Percentiles rank a stretch among this genome's conserved stretches.
Conservation (phyloP, 2,888 invertebrate species). For the Zonitis immaculata region DNA sequence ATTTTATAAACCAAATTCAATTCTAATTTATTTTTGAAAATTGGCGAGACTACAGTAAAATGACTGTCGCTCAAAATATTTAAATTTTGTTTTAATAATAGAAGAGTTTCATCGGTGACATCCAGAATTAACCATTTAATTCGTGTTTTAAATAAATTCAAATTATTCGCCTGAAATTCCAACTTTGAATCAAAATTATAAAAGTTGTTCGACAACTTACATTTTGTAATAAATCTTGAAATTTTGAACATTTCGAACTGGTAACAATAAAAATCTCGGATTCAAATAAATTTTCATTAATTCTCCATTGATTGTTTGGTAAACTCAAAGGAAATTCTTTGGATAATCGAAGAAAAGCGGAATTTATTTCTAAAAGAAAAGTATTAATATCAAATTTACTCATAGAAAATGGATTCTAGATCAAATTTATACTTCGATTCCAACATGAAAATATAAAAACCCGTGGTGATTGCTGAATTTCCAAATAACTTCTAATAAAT, state of each 20-base stretch:
- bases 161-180: neutral
- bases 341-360: neutral
- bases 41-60: neutral
- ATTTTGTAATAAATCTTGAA: neutral
- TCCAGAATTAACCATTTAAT: neutral
- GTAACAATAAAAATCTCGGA: neutral
- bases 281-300: neutral
- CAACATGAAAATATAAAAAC: neutral
- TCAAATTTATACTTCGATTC: too few relatives aligned
- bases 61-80: neutral
- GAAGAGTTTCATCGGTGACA: neutral
- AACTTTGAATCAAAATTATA: neutral
- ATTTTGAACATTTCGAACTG: neutral
- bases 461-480: neutral
- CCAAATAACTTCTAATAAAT: neutral
- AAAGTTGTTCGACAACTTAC: neutral
- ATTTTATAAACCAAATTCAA: neutral
- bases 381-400: neutral
- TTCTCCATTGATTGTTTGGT: neutral
- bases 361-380: neutral
- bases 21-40: neutral
- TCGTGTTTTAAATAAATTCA: neutral
- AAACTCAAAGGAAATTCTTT: neutral
- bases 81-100: neutral
- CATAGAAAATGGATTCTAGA: too few relatives aligned